Percentiles rank a stretch among this genome's conserved stretches.
These are phyloP conservation scores for Saguinus midas DNA, from an alignment of 2,113 vertebrate species.

Conservation along the genomic window DNA sequence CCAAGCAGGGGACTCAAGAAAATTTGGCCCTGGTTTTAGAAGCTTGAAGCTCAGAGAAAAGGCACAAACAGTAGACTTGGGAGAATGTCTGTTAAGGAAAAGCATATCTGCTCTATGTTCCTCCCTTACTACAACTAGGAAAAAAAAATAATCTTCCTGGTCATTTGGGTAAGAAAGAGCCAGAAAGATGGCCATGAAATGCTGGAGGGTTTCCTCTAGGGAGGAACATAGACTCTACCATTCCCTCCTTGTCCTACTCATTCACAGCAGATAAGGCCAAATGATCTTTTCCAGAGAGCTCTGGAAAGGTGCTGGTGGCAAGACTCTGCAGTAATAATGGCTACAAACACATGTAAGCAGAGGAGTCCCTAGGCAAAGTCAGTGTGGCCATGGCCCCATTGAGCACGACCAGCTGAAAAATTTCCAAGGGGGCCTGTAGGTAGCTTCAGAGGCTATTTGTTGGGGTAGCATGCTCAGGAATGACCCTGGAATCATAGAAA, in stretches of 20 bases:
- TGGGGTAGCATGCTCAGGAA: not conserved
- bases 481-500: not conserved
- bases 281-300: not conserved
- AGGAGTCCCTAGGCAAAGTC: not conserved
- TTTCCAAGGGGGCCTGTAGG: not conserved
- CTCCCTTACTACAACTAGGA: not conserved
- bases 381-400: not conserved
- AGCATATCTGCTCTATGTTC: not conserved
- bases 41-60: not conserved
- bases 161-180: not conserved
- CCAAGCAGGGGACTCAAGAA: not conserved
- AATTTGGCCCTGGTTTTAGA: not conserved
- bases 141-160: not conserved
- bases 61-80: not conserved
- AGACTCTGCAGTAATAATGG: not conserved
- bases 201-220: not conserved
- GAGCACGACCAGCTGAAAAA: not conserved
- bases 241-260: not conserved
- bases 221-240: rapidly evolving
- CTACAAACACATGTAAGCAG: not conserved
- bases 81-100: not conserved
- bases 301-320: not conserved
- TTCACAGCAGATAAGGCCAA: not conserved
- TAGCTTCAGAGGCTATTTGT: not conserved
- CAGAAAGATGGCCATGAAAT: not conserved